Conservation (phyloP, 1,140 invertebrate species). For the Helicoverpa armigera region DNA sequence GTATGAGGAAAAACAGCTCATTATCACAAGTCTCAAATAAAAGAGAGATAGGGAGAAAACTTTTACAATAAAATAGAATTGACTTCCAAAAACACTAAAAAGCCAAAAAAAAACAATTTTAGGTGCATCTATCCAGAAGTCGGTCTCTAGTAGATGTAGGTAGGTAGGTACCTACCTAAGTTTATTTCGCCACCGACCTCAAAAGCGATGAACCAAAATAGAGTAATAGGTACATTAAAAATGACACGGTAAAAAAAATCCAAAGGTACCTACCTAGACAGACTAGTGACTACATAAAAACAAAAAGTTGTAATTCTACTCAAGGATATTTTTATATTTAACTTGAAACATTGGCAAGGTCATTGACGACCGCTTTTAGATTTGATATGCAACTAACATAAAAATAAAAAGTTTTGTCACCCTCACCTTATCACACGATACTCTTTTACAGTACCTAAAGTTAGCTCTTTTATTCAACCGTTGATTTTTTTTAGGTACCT, state of each 20-base stretch:
- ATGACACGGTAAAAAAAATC: too few relatives aligned
- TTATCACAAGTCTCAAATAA: neutral
- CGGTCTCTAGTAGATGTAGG: neutral
- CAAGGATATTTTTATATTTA: constrained; percentile 25
- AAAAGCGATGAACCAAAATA: too few relatives aligned
- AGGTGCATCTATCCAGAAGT: too few relatives aligned
- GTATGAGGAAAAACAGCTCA: neutral
- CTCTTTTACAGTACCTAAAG: neutral
- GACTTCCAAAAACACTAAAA: too few relatives aligned
- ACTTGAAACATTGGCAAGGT: constrained; percentile 25
- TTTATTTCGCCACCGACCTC: too few relatives aligned
- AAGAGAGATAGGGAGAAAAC: neutral
- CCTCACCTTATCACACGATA: constrained; percentile 1
- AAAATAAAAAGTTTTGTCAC: constrained; percentile 1
- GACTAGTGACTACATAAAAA: too few relatives aligned
- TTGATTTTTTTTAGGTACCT: neutral
- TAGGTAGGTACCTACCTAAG: neutral
- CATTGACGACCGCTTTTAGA: neutral
- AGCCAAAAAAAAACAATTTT: too few relatives aligned
- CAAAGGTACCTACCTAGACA: too few relatives aligned
- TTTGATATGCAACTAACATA: constrained; percentile 19
- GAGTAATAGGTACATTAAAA: too few relatives aligned
- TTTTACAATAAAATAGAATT: too few relatives aligned
- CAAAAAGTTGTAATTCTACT: neutral
- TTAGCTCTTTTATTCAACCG: neutral